Evolutionary conservation across 2,797 vertebrate species (phyloP).

Genomic region (Margarornis squamiger): DNA sequence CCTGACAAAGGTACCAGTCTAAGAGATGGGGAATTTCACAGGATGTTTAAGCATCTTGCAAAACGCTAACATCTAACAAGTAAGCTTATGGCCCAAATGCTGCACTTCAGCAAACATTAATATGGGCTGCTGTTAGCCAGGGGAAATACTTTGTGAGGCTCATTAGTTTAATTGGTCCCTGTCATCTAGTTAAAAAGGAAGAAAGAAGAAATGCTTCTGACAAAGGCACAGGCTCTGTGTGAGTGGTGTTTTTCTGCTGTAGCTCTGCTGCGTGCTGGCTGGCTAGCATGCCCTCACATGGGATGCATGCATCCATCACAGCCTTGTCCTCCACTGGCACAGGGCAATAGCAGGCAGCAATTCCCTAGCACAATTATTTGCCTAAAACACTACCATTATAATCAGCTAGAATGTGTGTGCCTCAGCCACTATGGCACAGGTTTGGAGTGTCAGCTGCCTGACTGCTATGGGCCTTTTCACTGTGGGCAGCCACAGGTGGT

Average conservation of each 20-base stretch:
- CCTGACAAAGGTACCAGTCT: not conserved
- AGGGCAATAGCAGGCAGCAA: not conserved
- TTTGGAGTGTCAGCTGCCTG: not conserved
- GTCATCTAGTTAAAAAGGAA: conserved; percentile 73
- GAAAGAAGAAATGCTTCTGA: conserved; percentile 53
- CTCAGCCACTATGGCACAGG: not conserved
- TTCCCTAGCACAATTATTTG: not conserved
- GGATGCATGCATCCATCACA: rapidly evolving
- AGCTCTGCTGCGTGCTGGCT: not conserved
- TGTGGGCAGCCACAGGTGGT: not conserved
- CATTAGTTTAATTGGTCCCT: conserved; percentile 78
- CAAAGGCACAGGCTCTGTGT: conserved; percentile 48
- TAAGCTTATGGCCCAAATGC: conserved; percentile 3
- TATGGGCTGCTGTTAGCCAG: conserved; percentile 57
- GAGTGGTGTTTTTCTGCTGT: conserved; percentile 16
- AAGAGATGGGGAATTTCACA: not conserved
- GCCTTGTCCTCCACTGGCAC: not conserved
- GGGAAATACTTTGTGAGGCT: conserved; percentile 70
- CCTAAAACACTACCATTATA: not conserved
- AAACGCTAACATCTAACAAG: not conserved
- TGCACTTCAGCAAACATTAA: conserved; percentile 58
- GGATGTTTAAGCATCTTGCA: not conserved
- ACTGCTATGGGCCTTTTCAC: not conserved
- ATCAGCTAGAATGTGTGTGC: not conserved
- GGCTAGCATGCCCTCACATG: not conserved